Conservation (phyloP, 2,113 vertebrate genomes). For the Mesembrinibis cayennensis region DNA sequence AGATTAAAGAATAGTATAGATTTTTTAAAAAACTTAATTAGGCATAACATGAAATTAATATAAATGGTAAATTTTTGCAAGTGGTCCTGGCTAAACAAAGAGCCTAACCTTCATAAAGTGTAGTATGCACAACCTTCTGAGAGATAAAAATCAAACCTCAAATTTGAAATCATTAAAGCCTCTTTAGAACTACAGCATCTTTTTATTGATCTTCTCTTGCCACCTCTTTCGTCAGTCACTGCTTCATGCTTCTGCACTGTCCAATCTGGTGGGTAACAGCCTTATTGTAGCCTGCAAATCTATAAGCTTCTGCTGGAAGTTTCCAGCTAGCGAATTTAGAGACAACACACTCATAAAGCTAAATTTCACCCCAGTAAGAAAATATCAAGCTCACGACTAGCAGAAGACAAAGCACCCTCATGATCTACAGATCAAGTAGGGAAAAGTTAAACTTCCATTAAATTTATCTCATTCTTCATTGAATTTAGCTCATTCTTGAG, state of each 20-base stretch:
- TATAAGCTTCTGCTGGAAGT: neutral
- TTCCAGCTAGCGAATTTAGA: neutral
- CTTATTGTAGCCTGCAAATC: neutral
- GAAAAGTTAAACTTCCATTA: neutral
- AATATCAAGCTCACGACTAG: neutral
- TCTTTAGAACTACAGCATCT: neutral
- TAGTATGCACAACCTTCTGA: neutral
- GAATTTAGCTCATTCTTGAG: neutral
- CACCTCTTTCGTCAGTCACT: neutral
- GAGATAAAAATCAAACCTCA: neutral
- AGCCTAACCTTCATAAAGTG: neutral
- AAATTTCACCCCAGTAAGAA: neutral
- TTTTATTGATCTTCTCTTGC: neutral
- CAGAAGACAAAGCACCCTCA: neutral
- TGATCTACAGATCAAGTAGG: neutral
- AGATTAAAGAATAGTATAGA: neutral
- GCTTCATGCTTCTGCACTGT: neutral
- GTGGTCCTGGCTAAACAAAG: neutral
- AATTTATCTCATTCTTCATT: neutral
- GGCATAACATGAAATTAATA: neutral
- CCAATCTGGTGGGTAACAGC: neutral
- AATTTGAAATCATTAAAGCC: neutral
- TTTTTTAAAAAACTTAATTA: neutral
- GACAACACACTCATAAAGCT: neutral
- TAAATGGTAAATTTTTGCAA: neutral